phyloP scores from a whole-genome alignment of 2,113 vertebrate genomes.

The Mesocricetus auratus region DNA sequence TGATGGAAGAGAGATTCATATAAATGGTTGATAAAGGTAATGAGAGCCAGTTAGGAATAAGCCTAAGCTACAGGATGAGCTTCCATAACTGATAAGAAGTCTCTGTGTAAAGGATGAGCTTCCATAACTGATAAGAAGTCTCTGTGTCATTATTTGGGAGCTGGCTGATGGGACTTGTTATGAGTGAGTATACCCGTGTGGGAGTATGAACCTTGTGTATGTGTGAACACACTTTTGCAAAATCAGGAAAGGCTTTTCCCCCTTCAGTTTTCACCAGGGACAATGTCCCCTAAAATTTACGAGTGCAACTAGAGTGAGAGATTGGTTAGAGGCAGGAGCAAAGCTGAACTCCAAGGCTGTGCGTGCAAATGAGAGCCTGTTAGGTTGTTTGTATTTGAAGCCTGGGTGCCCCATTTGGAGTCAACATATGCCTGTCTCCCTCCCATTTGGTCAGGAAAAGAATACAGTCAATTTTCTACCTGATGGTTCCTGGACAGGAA shows the following conservation, averaged over 20 bases:
- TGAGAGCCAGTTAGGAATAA: neutral
- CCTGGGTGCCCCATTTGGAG: neutral
- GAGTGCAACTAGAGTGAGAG: too few relatives aligned
- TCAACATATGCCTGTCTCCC: neutral
- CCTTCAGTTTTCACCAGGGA: neutral
- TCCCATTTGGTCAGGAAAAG: neutral
- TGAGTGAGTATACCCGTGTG: neutral
- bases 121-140: neutral
- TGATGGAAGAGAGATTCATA: neutral
- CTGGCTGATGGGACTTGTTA: neutral
- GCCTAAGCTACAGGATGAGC: neutral
- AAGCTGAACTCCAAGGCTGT: neutral
- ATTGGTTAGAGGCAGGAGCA: neutral
- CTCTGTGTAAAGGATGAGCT: neutral
- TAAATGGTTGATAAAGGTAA: neutral
- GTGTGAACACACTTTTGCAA: neutral
- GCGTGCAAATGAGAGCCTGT: accelerated
- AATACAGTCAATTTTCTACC: neutral
- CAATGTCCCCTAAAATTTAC: neutral
- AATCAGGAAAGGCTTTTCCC: neutral
- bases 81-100: neutral
- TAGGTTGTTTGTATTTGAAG: neutral
- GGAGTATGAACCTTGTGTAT: neutral
- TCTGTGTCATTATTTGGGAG: neutral
- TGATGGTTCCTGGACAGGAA: too few relatives aligned